Base-by-base conservation (phyloP, 2,888 invertebrate genomes). In the Erannis defoliaria region DNA sequence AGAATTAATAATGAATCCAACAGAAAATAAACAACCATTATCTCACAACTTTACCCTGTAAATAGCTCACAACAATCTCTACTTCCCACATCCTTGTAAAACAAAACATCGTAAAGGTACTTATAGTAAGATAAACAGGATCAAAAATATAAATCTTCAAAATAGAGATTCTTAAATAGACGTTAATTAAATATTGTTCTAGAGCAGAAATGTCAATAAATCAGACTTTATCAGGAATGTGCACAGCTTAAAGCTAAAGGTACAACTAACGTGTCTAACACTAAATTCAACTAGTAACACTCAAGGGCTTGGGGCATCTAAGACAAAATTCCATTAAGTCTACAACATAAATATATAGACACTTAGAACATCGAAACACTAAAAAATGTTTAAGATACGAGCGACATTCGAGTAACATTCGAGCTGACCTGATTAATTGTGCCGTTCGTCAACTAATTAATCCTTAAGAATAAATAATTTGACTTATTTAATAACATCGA, bases 341-440 rank as follows among this genome's bases (percentile, higher is more conserved):
- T 80, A 82, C 84, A 84, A 82, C 82, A 75, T 68, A 68, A 81
- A 78, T 75, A 80, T 77, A 78, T 73, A 78, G 77, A 84, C 81
- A 86, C 77, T 81, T 79, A 83, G 67, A 66, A 86, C 83, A 84
- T 76, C 75, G 66, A 68, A 85, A 89, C 88, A 89, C 77, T 82
- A 77, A 88, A 79, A 78, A 79, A 66, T 69, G 72, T 78, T 77
- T 80, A 75, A 74, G 76, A 78, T 82, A 75, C 88, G 90, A 91
- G 90, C 80, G 71, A 89, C 89, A 89, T 91, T 89, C 90, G 88
- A 90, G 89, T 80, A 81, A 76, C 80, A 68, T 85, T 81, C 70
- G 92, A 93, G 93, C 93, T 90, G 93, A 93, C 93, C 80, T 93
- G 93, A 93, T 93, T 90, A 91, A 89, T 89, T 88, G 89, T 90